A percentile compares a stretch with the other conserved stretches of the same genome.
Evolutionary conservation across 2,113 vertebrate genomes (phyloP).

Genomic region (Silurus glanis): DNA sequence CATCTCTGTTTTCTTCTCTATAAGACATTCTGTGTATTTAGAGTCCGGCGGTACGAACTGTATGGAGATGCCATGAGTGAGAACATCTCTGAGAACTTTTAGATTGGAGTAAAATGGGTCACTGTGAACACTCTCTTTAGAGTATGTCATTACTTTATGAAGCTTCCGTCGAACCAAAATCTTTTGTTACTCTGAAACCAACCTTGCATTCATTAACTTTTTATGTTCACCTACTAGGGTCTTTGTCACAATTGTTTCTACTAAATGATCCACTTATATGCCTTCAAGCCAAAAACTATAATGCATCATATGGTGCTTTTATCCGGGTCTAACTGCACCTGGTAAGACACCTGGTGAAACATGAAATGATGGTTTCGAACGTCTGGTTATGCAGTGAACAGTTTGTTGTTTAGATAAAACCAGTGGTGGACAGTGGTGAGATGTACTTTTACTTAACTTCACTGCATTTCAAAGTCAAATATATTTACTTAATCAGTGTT

Average conservation of each 20-base stretch:
- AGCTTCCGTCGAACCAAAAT: background rate
- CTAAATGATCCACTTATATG: constrained; percentile 36
- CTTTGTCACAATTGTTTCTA: constrained; percentile 40
- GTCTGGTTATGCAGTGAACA: too few relatives aligned
- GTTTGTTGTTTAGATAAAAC: too few relatives aligned
- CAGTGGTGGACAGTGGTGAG: too few relatives aligned
- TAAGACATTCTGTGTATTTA: background rate
- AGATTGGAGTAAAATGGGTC: background rate
- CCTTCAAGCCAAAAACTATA: constrained; percentile 28
- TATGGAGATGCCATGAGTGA: constrained; percentile 19
- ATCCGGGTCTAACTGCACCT: constrained; percentile 12
- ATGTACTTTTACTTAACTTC: too few relatives aligned
- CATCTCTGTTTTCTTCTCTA: background rate
- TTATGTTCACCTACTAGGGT: constrained; percentile 40
- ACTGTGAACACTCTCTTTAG: background rate
- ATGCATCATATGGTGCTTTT: constrained; percentile 14
- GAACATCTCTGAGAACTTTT: background rate
- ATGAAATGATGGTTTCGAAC: too few relatives aligned
- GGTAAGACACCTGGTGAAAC: constrained; percentile 10
- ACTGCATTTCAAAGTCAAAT: too few relatives aligned
- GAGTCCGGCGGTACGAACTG: background rate
- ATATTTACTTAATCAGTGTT: too few relatives aligned
- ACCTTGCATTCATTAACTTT: constrained; percentile 45
- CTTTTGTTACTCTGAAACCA: background rate
- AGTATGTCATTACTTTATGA: background rate